These are phyloP conservation scores for Gibbula magus DNA, from an alignment of 2,888 invertebrate genomes.

Conservation along the genomic window DNA sequence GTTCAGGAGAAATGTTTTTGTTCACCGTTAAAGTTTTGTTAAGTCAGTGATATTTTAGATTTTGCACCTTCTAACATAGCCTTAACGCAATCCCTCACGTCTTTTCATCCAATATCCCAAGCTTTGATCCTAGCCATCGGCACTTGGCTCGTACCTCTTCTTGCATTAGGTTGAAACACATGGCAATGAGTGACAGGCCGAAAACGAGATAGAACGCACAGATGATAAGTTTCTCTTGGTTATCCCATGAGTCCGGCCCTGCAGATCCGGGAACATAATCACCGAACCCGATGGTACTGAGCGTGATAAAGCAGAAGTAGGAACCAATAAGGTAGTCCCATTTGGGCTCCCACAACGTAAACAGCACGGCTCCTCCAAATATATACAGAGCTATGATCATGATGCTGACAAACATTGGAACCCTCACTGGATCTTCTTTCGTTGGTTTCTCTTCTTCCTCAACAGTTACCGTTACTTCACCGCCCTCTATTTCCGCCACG, in stretches of 20 bases:
- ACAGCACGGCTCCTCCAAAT: conserved; percentile 93
- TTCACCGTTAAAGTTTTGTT: too few relatives aligned
- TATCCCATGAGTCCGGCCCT: conserved; percentile 38
- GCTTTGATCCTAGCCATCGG: conserved; percentile 70
- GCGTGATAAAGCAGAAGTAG: conserved; percentile 76
- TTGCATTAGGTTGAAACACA: conserved; percentile 77
- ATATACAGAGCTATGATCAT: conserved; percentile 92
- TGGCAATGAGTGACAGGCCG: conserved; percentile 76
- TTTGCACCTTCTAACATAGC: too few relatives aligned
- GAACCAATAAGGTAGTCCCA: conserved; percentile 93
- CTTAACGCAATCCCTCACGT: not conserved
- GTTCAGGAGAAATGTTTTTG: too few relatives aligned
- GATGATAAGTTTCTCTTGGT: conserved; percentile 68
- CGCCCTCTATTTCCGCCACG: conserved; percentile 24
- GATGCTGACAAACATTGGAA: conserved; percentile 92
- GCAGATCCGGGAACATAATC: conserved; percentile 74
- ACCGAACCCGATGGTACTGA: conserved; percentile 76
- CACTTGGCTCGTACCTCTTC: conserved; percentile 75
- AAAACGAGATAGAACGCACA: conserved; percentile 74
- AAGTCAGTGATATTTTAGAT: too few relatives aligned
- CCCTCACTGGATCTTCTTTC: conserved; percentile 74
- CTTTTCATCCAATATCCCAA: not conserved
- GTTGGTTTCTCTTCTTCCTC: conserved; percentile 33
- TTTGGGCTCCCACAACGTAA: conserved; percentile 89
- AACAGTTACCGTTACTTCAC: not conserved